Evolutionary conservation across 2,113 vertebrate species (phyloP).

Genomic region (Aix galericulata): DNA sequence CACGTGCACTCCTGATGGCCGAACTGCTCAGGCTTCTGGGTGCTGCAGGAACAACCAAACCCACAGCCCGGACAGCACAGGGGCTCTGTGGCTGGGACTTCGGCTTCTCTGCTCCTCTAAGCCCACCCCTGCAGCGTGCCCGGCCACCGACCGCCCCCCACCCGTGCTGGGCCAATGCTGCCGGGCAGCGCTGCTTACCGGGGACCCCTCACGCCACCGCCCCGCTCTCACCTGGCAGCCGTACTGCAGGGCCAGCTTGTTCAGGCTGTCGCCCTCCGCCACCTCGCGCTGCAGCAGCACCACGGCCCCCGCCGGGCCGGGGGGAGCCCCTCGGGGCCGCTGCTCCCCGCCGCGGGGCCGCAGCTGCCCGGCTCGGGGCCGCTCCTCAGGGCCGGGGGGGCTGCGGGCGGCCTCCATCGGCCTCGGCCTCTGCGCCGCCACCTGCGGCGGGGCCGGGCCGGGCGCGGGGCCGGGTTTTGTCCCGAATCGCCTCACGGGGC

Average conservation of each 20-base stretch:
- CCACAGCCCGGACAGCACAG: background rate
- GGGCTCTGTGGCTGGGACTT: background rate
- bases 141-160: too few species aligned
- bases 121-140: background rate
- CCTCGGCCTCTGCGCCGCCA: too few species aligned
- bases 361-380: background rate
- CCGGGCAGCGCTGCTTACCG: too few species aligned
- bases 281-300: constrained; percentile 85
- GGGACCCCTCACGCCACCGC: too few species aligned
- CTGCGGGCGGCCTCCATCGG: too few species aligned
- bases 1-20: fast-evolving
- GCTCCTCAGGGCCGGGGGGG: too few species aligned
- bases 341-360: constrained; percentile 74
- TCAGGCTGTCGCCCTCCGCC: constrained; percentile 85
- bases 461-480: too few species aligned
- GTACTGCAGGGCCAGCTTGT: constrained; percentile 93
- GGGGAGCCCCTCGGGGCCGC: background rate
- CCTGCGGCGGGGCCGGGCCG: too few species aligned
- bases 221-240: constrained; percentile 88
- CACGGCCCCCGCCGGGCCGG: constrained; percentile 23
- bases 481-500: too few species aligned
- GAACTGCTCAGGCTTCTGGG: fast-evolving
- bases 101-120: background rate
- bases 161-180: too few species aligned
- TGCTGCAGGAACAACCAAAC: background rate